Percentiles rank a stretch among this genome's conserved stretches.
Evolutionary conservation across 1,140 invertebrate genomes (phyloP).

Genomic region (Ectropis grisescens): DNA sequence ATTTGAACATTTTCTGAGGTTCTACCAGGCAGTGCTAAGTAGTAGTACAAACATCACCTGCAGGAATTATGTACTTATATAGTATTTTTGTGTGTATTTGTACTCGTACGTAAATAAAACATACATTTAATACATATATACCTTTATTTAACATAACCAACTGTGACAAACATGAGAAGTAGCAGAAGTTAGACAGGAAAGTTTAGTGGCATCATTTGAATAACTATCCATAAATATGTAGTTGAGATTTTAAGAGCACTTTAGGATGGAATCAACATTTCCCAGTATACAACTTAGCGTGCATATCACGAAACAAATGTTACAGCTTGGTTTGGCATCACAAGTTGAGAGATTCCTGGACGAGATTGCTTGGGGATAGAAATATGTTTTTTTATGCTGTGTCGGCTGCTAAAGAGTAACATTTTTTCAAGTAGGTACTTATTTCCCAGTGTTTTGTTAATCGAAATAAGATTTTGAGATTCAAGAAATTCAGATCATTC

Average conservation of each 20-base stretch:
- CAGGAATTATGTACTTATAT: no score
- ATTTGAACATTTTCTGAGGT: no score
- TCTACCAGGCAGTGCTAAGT: no score
- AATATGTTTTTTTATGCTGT: neutral
- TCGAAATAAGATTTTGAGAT: no score
- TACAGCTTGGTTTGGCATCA: conserved; percentile 38
- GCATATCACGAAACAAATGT: conserved; percentile 33
- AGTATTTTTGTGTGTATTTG: no score
- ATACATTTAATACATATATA: conserved; percentile 23
- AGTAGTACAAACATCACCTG: no score
- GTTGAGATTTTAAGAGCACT: conserved; percentile 62
- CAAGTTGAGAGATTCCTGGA: conserved; percentile 8
- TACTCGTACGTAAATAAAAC: conserved; percentile 9
- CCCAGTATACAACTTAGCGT: conserved; percentile 40
- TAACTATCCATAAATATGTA: conserved; percentile 46
- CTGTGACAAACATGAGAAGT: conserved; percentile 42
- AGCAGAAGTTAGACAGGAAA: conserved; percentile 23
- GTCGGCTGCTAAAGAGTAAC: no score
- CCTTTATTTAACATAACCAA: conserved; percentile 59
- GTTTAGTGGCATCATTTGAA: conserved; percentile 23
- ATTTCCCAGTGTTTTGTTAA: no score
- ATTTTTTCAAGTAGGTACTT: no score
- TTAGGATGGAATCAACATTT: conserved; percentile 64
- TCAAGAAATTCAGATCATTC: no score
- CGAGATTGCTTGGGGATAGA: neutral